Evolutionary conservation across 2,797 vertebrate species (phyloP).

Genomic region (Zalophus californianus): DNA sequence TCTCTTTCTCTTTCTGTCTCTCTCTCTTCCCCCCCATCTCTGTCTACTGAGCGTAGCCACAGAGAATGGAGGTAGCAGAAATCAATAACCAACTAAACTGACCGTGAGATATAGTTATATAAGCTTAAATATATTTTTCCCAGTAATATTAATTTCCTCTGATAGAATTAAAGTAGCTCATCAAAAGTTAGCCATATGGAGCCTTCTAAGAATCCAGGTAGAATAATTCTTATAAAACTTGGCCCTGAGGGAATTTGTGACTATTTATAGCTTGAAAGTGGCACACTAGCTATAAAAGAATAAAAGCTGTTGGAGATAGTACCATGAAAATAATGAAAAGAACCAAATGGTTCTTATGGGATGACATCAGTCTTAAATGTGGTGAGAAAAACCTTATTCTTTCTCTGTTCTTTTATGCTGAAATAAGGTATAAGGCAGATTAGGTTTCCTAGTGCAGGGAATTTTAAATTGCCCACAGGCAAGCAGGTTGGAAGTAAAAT

Average conservation of each 20-base stretch:
- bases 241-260: slow-evolving; percentile 57
- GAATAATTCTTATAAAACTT: slow-evolving; percentile 74
- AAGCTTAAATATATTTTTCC: slow-evolving; percentile 73
- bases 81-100: slow-evolving; percentile 5
- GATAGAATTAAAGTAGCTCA: slow-evolving; percentile 40
- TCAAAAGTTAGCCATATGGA: slow-evolving; percentile 76
- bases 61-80: neutral
- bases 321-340: slow-evolving; percentile 81
- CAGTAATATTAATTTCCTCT: slow-evolving; percentile 47
- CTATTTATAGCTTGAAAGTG: slow-evolving; percentile 60
- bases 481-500: slow-evolving; percentile 6
- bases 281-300: slow-evolving; percentile 57
- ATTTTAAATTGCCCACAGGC: slow-evolving; percentile 7
- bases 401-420: slow-evolving; percentile 59
- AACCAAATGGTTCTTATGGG: slow-evolving; percentile 67
- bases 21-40: slow-evolving; percentile 53
- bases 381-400: slow-evolving; percentile 55
- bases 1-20: neutral
- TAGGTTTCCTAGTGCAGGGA: neutral
- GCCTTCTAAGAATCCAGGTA: slow-evolving; percentile 63
- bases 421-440: neutral
- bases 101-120: slow-evolving; percentile 70
- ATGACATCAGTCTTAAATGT: slow-evolving; percentile 77
- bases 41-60: neutral
- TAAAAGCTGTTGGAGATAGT: slow-evolving; percentile 72